phyloP scores from a whole-genome alignment of 1,140 invertebrate species.

The Procambarus clarkii region DNA sequence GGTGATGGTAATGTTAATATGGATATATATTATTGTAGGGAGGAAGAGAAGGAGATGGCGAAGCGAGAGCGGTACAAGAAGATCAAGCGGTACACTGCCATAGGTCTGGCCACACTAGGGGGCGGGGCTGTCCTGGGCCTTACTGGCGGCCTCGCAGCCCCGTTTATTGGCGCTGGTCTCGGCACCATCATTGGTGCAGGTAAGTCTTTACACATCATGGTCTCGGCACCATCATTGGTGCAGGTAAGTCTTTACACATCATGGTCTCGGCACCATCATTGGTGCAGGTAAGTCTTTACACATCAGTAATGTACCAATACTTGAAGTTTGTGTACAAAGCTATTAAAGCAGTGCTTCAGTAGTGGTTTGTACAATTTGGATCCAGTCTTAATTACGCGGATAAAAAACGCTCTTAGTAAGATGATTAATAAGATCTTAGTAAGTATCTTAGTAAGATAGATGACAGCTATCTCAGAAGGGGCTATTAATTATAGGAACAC shows the following conservation, averaged over 20 bases:
- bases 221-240: constrained; percentile 79
- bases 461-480: no score
- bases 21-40: constrained; percentile 70
- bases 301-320: no score
- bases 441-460: no score
- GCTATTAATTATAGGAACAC: no score
- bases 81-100: constrained; percentile 81
- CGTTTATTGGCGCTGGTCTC: constrained; percentile 82
- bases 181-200: constrained; percentile 78
- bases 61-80: constrained; percentile 79
- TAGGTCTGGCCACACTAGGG: constrained; percentile 82
- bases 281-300: constrained; percentile 75
- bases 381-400: no score
- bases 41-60: constrained; percentile 75
- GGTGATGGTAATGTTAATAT: background rate
- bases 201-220: constrained; percentile 77
- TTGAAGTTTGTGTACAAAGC: no score
- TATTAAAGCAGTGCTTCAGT: no score
- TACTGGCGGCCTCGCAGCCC: constrained; percentile 83
- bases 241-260: constrained; percentile 74
- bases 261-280: constrained; percentile 80
- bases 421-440: no score
- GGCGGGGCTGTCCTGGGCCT: constrained; percentile 83
- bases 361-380: no score
- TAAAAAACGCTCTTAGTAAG: no score